A percentile compares a stretch with the other conserved stretches of the same genome.
Conservation (phyloP, 2,888 invertebrate species). For the Agrotis exclamationis region DNA sequence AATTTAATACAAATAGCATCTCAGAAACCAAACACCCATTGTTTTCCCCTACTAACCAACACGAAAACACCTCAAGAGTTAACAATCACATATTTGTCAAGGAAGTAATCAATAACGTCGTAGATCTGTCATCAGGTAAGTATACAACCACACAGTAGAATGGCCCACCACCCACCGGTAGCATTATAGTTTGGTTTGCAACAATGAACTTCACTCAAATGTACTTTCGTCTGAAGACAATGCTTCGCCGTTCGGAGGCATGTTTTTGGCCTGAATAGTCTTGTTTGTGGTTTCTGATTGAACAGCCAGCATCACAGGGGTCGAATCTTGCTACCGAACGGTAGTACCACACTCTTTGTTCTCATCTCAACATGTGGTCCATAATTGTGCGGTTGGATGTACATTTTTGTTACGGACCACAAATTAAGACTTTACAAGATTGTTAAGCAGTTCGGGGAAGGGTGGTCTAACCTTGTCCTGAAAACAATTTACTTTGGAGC, state of each 20-base stretch:
- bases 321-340: conserved; percentile 82
- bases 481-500: conserved; percentile 42
- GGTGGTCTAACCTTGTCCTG: conserved; percentile 26
- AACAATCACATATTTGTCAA: conserved; percentile 69
- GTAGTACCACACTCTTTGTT: conserved; percentile 82
- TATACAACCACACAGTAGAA: conserved; percentile 66
- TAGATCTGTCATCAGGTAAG: conserved; percentile 86
- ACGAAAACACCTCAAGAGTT: conserved; percentile 50
- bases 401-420: conserved; percentile 72
- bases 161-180: conserved; percentile 84
- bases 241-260: conserved; percentile 65
- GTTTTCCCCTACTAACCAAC: conserved; percentile 41
- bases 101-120: conserved; percentile 84
- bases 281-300: conserved; percentile 88
- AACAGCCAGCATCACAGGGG: conserved; percentile 78
- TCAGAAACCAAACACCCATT: conserved; percentile 40
- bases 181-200: conserved; percentile 86
- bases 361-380: conserved; percentile 84
- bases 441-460: conserved; percentile 58
- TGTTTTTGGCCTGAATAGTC: conserved; percentile 74
- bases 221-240: conserved; percentile 77
- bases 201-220: conserved; percentile 80
- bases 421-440: conserved; percentile 72
- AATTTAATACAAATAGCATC: conserved; percentile 6
- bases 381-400: conserved; percentile 79